Percentiles rank a stretch among this genome's conserved stretches.
These are phyloP conservation scores for Lasiurus cinereus DNA, from an alignment of 2,113 vertebrate species.

Conservation along the genomic window DNA sequence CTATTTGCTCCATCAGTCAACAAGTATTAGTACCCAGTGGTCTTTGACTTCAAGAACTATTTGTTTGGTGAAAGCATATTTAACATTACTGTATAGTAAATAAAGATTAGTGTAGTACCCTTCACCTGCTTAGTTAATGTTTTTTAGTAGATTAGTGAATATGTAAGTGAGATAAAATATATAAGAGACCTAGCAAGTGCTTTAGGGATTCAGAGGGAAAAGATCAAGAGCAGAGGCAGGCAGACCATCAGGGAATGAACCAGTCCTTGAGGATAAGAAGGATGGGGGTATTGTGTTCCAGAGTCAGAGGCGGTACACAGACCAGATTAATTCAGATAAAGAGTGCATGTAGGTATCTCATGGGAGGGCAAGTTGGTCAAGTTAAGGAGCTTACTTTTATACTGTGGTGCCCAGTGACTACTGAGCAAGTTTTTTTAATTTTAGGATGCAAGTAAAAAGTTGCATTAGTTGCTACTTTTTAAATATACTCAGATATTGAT, in stretches of 20 bases:
- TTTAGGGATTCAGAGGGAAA: constrained; percentile 1
- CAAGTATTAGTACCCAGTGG: not conserved
- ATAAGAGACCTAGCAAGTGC: not conserved
- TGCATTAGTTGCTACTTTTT: constrained; percentile 59
- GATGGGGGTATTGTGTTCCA: not conserved
- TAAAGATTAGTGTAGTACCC: not conserved
- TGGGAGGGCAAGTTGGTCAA: not conserved
- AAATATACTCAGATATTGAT: constrained; percentile 48
- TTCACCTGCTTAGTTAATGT: not conserved
- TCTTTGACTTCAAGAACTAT: constrained; percentile 7
- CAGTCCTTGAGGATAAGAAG: not conserved
- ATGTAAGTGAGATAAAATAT: not conserved
- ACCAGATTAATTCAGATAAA: not conserved
- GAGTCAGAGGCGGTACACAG: not conserved
- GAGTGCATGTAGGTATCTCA: not conserved
- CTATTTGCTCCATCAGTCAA: not conserved
- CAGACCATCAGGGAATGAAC: not conserved
- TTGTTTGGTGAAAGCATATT: not conserved
- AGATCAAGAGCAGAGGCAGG: not conserved
- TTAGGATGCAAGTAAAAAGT: constrained; percentile 29
- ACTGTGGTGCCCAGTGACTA: not conserved
- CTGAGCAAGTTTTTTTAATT: not conserved
- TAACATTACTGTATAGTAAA: not conserved
- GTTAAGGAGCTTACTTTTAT: not conserved
- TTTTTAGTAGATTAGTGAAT: constrained; percentile 34